phyloP scores from a whole-genome alignment of 2,888 invertebrate species.

The Cerastoderma edule region DNA sequence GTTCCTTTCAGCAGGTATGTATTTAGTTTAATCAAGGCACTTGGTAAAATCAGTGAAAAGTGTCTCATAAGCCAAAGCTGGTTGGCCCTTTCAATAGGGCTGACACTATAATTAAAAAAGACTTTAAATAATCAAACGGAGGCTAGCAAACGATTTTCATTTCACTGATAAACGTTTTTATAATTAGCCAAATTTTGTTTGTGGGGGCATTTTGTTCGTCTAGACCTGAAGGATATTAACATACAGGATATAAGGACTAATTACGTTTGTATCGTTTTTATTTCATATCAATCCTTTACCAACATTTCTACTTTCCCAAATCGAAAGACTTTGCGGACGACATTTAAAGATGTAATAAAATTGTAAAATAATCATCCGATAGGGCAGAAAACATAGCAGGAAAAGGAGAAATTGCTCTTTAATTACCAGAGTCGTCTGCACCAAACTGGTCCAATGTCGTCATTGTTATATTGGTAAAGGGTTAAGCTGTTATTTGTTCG shows the following conservation, averaged over 20 bases:
- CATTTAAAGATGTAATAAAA: neutral
- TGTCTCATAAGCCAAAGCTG: neutral
- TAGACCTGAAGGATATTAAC: no score
- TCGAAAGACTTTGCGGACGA: no score
- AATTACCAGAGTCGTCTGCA: neutral
- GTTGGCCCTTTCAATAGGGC: neutral
- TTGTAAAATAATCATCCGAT: neutral
- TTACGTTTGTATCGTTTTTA: no score
- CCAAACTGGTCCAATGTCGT: neutral
- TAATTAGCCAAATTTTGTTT: no score
- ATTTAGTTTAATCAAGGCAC: neutral
- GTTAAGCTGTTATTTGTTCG: neutral
- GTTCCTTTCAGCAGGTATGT: conserved; percentile 36
- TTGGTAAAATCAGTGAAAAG: neutral
- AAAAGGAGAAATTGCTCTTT: neutral
- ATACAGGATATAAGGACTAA: no score
- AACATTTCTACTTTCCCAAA: no score
- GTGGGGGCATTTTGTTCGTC: no score
- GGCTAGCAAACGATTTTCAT: no score
- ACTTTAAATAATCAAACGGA: neutral
- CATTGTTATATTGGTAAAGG: neutral
- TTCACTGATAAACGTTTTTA: no score
- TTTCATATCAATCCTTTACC: no score
- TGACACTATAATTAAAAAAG: neutral
- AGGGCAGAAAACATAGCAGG: neutral